Percentiles rank a stretch among this genome's conserved stretches.
Conservation (phyloP, 1,140 invertebrate species). For the Hyposmocoma kahamanoa region DNA sequence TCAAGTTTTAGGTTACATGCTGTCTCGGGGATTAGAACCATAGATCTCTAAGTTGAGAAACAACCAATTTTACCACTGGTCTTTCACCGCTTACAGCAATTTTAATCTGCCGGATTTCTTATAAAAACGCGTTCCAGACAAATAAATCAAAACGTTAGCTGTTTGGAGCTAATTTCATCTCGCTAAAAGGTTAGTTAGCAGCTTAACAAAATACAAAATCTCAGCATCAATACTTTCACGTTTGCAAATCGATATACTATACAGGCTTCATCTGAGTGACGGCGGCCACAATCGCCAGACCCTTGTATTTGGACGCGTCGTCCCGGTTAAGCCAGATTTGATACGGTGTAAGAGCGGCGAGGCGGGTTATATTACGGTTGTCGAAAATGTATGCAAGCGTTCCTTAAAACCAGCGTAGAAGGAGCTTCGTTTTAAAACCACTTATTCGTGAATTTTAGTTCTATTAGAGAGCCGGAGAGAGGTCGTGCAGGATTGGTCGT, state of each 20-base stretch:
- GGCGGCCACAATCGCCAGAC: constrained; percentile 24
- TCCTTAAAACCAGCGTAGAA: constrained; percentile 21
- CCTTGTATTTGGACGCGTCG: constrained; percentile 10
- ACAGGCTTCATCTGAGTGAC: constrained; percentile 47
- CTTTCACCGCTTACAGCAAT: too few species aligned
- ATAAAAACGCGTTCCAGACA: too few species aligned
- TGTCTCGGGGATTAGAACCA: too few species aligned
- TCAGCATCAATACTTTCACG: constrained; percentile 35
- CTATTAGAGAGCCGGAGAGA: constrained; percentile 9
- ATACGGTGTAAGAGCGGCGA: not conserved
- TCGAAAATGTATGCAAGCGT: constrained; percentile 33
- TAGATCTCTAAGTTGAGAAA: too few species aligned
- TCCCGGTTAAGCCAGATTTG: constrained; percentile 15
- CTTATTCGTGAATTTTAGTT: constrained; percentile 11
- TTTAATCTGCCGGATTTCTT: too few species aligned
- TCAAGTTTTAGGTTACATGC: too few species aligned
- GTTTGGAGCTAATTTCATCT: too few species aligned
- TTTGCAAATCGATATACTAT: constrained; percentile 41
- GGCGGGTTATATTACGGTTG: constrained; percentile 26
- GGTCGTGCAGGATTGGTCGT: constrained; percentile 23
- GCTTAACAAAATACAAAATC: not conserved
- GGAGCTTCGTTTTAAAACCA: too few species aligned
- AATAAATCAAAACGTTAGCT: too few species aligned
- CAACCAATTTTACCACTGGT: too few species aligned
- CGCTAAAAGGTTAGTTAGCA: too few species aligned